Evolutionary conservation across 92 coral and sea anemone species (phyloP).

Genomic region (Ricordea florida): DNA sequence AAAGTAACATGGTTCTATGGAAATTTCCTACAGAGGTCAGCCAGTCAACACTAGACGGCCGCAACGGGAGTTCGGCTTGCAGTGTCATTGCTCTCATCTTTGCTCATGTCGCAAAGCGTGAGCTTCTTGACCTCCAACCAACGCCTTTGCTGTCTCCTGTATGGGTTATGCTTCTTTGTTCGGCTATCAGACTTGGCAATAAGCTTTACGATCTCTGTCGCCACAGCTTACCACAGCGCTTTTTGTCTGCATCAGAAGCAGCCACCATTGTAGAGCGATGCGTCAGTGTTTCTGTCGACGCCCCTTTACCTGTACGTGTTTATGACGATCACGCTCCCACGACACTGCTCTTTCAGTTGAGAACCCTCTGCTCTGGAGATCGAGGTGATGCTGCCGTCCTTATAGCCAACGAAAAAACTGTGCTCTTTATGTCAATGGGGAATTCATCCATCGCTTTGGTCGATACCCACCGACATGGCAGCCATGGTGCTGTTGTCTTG

Average conservation of each 20-base stretch:
- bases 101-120: background rate
- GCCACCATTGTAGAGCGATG: conserved; percentile 18
- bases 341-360: conserved; percentile 2
- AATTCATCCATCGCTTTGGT: conserved; percentile 15
- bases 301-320: conserved; percentile 24
- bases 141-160: conserved; percentile 6
- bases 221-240: conserved; percentile 34
- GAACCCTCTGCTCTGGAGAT: background rate
- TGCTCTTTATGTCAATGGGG: conserved; percentile 14
- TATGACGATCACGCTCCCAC: conserved; percentile 27
- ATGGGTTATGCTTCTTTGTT: conserved; percentile 11
- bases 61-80: conserved; percentile 50
- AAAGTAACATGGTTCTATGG: conserved; percentile 8
- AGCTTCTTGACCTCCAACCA: conserved; percentile 2
- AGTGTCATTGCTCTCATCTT: conserved; percentile 25
- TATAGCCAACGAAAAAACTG: conserved; percentile 37
- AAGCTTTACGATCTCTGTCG: conserved; percentile 28
- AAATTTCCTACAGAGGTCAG: conserved; percentile 28
- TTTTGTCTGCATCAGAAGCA: conserved; percentile 38
- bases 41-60: conserved; percentile 41
- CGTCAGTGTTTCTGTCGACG: conserved; percentile 4
- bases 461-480: conserved; percentile 47
- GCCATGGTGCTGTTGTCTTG: conserved; percentile 34
- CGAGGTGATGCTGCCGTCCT: background rate
- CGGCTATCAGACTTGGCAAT: conserved; percentile 27